These are phyloP conservation scores for Laothoe populi DNA, from an alignment of 2,888 invertebrate genomes.

Conservation along the genomic window DNA sequence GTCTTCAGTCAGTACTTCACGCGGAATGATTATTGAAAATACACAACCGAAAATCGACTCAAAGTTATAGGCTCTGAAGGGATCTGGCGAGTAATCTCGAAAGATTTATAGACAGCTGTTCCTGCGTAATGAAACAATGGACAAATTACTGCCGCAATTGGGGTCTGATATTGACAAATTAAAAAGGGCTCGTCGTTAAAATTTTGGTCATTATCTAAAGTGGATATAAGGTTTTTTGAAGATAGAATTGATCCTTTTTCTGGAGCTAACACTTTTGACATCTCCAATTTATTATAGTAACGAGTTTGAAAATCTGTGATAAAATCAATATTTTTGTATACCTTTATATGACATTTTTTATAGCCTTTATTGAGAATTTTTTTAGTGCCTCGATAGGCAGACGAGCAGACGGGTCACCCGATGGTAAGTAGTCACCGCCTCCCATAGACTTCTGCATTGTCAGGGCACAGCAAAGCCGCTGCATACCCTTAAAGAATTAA, in stretches of 20 bases:
- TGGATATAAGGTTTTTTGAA: not conserved
- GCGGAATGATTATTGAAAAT: not conserved
- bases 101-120: constrained; percentile 2
- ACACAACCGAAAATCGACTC: not conserved
- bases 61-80: not conserved
- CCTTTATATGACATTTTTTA: too few species aligned
- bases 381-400: too few species aligned
- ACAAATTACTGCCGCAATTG: not conserved
- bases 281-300: too few species aligned
- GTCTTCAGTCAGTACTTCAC: not conserved
- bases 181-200: not conserved
- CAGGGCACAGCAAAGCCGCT: too few species aligned
- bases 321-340: too few species aligned
- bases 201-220: not conserved
- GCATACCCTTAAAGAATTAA: too few species aligned
- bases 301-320: too few species aligned
- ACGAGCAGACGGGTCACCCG: too few species aligned
- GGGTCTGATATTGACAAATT: not conserved
- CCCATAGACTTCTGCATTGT: too few species aligned
- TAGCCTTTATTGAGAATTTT: too few species aligned
- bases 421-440: too few species aligned
- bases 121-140: not conserved
- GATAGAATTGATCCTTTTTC: not conserved
- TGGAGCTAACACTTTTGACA: too few species aligned
- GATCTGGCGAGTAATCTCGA: not conserved